Evolutionary conservation across 2,113 vertebrate species (phyloP).

Genomic region (Saguinus imperator): DNA sequence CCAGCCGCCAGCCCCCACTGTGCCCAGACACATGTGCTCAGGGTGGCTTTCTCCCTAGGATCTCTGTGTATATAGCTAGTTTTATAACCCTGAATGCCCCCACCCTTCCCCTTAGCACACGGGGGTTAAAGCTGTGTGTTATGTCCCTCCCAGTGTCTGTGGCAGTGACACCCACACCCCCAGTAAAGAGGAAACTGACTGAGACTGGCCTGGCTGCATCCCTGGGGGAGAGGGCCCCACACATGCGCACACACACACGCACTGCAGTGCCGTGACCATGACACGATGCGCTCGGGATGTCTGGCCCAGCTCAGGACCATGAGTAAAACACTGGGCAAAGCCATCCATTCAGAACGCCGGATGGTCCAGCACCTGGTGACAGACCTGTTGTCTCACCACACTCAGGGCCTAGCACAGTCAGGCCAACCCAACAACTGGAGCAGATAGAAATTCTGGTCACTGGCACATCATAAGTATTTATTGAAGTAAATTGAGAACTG

Average conservation of each 20-base stretch:
- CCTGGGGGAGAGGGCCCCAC: neutral
- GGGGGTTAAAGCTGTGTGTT: slow-evolving; percentile 53
- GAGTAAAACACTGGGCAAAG: neutral
- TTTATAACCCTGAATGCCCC: slow-evolving; percentile 47
- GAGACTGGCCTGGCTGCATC: slow-evolving; percentile 26
- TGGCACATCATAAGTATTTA: slow-evolving; percentile 71
- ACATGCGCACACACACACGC: fast-evolving
- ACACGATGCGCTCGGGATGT: fast-evolving
- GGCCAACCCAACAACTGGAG: neutral
- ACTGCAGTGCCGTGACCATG: neutral
- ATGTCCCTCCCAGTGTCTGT: slow-evolving; percentile 43
- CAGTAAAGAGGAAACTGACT: slow-evolving; percentile 68
- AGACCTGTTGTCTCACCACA: no score
- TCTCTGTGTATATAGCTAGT: slow-evolving; percentile 64
- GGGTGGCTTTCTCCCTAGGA: slow-evolving; percentile 6
- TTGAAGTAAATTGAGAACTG: slow-evolving; percentile 65
- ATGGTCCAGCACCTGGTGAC: neutral
- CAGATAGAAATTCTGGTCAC: slow-evolving; percentile 35
- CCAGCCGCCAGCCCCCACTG: neutral
- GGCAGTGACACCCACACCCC: slow-evolving; percentile 5
- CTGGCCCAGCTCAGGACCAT: neutral
- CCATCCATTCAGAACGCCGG: fast-evolving
- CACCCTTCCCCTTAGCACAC: slow-evolving; percentile 13
- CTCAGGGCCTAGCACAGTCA: neutral
- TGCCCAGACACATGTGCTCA: neutral